Base-by-base conservation (phyloP, 1,140 invertebrate species). In the Drosophila athabasca region DNA sequence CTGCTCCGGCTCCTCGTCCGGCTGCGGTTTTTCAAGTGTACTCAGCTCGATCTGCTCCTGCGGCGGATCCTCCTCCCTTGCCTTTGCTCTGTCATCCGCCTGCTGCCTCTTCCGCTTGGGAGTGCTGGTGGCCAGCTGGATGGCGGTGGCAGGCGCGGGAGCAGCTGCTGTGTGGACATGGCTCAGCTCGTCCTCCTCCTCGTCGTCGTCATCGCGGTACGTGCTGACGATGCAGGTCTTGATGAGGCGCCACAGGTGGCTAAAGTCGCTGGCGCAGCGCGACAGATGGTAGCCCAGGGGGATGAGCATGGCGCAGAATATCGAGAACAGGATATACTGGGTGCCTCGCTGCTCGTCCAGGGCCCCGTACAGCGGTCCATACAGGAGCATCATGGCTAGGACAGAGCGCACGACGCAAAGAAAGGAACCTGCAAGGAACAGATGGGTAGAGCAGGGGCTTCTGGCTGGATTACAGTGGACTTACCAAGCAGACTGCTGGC, bases 291-390 rank as follows among this genome's bases (percentile, higher is more conserved):
- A 99, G 26, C 97, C 95, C 55, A 97, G 93, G 0, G 97, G 95
- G 0, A 99, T 95, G 1, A 98, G 92, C 24, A 99, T 93, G 0
- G 96, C 97, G 90, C 96, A 97, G 90, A 98, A 99, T 59, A 99
- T 97, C 0, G 98, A 99, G 90, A 99, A 99, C 2, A 99, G 92
- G 26, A 99, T 95, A 81, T 98, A 97, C 88, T 99, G 97, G 0
- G 97, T 96, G 66, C 95, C 94, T 90, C 96, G 96, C 29, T 94
- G 93, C 90, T 97, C 96, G 19, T 94, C 94, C 6, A 97, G 87
- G 1, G 95, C 96, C 13, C 96, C 96, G 84, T 97, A 99, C 0
- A 97, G 96, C 78, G 99, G 96, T 4, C 97, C 97, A 91, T 97
- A 98, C 0, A 99, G 93, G 22, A 98, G 93, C 48, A 95, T 93